Evolutionary conservation across 2,888 invertebrate genomes (phyloP).

Genomic region (Camponotus fellah): DNA sequence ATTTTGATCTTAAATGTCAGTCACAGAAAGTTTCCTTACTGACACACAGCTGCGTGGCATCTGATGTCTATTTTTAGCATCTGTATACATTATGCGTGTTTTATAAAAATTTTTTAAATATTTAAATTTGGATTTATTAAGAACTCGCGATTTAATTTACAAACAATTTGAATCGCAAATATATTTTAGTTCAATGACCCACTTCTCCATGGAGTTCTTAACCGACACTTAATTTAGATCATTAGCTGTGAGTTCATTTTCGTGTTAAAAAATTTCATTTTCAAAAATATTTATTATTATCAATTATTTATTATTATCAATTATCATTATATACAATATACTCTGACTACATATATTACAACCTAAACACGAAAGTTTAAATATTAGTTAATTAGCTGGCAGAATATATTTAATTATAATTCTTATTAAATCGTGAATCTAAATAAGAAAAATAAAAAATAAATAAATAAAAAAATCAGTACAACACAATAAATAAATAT

Average conservation of each 20-base stretch:
- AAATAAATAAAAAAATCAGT: neutral
- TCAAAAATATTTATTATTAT: neutral
- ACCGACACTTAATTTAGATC: constrained; percentile 48
- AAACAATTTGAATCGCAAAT: neutral
- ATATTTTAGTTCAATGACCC: constrained; percentile 47
- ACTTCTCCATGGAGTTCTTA: constrained; percentile 8
- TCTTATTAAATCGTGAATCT: neutral
- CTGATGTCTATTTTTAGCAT: constrained; percentile 37
- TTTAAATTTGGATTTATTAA: neutral
- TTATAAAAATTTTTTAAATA: constrained; percentile 9
- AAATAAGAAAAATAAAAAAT: neutral
- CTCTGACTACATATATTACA: neutral
- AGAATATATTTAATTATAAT: neutral
- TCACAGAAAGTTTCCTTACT: constrained; percentile 22
- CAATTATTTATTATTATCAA: too few relatives aligned
- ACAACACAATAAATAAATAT: neutral
- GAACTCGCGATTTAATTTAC: constrained; percentile 12
- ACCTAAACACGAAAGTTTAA: neutral
- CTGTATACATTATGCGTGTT: neutral
- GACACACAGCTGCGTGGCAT: constrained; percentile 11
- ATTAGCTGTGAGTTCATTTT: constrained; percentile 60
- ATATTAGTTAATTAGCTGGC: neutral
- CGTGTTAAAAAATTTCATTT: constrained; percentile 10
- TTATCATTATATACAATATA: neutral
- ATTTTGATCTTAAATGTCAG: neutral